Evolutionary conservation across 2,113 vertebrate genomes (phyloP), one percentile per base, ranked within the genome.

Genomic region (Clarias gariepinus): DNA sequence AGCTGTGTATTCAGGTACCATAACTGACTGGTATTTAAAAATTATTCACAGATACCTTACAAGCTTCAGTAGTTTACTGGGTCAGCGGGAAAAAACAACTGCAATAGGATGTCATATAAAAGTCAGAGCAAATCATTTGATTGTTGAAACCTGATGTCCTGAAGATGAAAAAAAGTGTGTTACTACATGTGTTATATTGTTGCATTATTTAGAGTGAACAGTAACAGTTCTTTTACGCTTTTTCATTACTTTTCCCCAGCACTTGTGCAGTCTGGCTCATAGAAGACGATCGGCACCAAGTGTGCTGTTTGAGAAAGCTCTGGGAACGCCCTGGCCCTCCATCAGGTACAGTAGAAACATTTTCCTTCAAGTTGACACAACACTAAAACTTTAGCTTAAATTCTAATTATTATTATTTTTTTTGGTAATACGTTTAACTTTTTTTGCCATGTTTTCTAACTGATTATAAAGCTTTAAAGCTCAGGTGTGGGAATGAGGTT

Each of bases 201-300:
- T 74, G 25, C n/a, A 13, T 25, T 52, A 73, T 41, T 73, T 73
- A 18, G 3, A 73, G 47, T 23, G 36, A 47, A 12, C 69, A 10
- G 18, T 11, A 73, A 21, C 36, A 25, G 10, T 47, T 52, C 11
- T 47, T 16, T 21, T 80, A 16, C 5, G 13, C 53, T 21, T 61
- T 15, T 33, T 58, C 12, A 11, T 19, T 52, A 47, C 61, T 76
- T 68, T 87, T 90, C 36, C 86, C 25, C 93, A 95, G 93, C 91
- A 94, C 68, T 90, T 95, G 83, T 90, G 90, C 89, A 91, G 90
- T 30, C 53, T 93, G 89, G 91, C 93, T 88, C 92, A 94, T 30
- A 92, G 92, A 0, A 89, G 94, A 1, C 91, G 91, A 71, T 97
- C 96, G 25, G 95, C 92, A 8, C 95, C 96, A 0, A 93, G 94